Evolutionary conservation across 2,113 vertebrate species (phyloP).

Genomic region (Phaethornis superciliosus): DNA sequence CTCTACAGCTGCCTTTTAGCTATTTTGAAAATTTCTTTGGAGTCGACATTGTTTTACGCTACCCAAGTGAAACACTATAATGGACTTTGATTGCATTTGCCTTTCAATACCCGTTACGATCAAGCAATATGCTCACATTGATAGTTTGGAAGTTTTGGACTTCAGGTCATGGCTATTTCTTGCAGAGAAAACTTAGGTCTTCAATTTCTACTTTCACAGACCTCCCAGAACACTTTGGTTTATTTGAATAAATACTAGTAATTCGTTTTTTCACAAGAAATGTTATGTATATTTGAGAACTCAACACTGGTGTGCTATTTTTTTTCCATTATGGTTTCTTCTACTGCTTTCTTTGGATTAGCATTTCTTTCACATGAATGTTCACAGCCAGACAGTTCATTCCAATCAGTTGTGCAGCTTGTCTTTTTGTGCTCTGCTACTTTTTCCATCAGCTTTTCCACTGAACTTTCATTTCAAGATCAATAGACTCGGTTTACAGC

Average conservation of each 20-base stretch:
- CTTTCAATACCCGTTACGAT: not conserved
- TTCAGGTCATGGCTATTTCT: not conserved
- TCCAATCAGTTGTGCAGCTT: slow-evolving; percentile 15
- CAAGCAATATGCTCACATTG: not conserved
- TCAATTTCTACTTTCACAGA: not conserved
- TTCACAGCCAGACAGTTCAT: slow-evolving; percentile 24
- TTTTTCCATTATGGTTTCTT: not conserved
- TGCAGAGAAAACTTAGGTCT: not conserved
- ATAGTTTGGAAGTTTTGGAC: not conserved
- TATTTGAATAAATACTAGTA: not conserved
- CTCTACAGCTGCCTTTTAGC: not conserved
- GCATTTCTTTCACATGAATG: slow-evolving; percentile 14
- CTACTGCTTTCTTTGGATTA: slow-evolving; percentile 10
- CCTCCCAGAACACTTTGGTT: not conserved
- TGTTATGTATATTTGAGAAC: not conserved
- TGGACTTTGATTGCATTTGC: slow-evolving; percentile 10
- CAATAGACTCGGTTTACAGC: slow-evolving; percentile 8
- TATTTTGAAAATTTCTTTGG: not conserved
- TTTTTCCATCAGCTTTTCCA: slow-evolving; percentile 47
- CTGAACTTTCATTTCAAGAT: slow-evolving; percentile 46
- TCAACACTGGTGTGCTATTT: not conserved
- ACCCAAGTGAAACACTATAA: not conserved
- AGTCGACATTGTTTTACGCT: not conserved
- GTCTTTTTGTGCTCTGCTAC: slow-evolving; percentile 34
- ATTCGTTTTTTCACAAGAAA: not conserved